Percentiles rank a stretch among this genome's conserved stretches.
Evolutionary conservation across 2,797 vertebrate species (phyloP).

Genomic region (Simalia tracyae): DNA sequence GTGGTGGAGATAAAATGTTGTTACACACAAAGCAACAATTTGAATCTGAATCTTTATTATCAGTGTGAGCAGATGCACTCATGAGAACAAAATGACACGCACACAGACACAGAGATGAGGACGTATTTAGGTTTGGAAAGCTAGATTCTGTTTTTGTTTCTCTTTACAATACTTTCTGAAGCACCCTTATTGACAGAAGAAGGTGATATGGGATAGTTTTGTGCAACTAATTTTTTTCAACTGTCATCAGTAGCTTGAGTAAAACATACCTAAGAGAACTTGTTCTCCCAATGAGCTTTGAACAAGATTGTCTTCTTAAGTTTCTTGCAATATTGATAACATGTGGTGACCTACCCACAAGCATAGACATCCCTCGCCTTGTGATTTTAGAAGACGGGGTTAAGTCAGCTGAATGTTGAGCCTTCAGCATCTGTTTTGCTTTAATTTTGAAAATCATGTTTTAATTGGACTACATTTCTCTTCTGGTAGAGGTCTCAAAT

Average conservation of each 20-base stretch:
- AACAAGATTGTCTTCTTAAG: neutral
- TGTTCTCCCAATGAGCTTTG: neutral
- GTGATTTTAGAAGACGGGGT: slow-evolving; percentile 35
- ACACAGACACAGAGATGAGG: neutral
- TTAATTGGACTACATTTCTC: slow-evolving; percentile 38
- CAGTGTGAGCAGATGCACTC: neutral
- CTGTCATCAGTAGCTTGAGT: neutral
- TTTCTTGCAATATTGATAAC: neutral
- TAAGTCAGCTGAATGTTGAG: slow-evolving; percentile 16
- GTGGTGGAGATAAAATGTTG: neutral
- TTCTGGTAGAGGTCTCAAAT: slow-evolving; percentile 47
- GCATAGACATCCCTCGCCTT: neutral
- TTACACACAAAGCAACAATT: neutral
- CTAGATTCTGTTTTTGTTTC: neutral
- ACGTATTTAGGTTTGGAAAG: neutral
- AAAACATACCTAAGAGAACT: neutral
- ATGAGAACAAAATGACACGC: neutral
- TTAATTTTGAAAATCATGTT: slow-evolving; percentile 36
- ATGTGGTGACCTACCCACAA: neutral
- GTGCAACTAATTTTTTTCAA: neutral
- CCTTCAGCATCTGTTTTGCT: slow-evolving; percentile 37
- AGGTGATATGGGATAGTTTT: neutral
- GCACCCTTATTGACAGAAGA: neutral
- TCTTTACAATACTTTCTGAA: neutral
- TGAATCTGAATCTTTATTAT: neutral